Conservation (phyloP, 2,888 invertebrate species). For the Orthosia incerta region DNA sequence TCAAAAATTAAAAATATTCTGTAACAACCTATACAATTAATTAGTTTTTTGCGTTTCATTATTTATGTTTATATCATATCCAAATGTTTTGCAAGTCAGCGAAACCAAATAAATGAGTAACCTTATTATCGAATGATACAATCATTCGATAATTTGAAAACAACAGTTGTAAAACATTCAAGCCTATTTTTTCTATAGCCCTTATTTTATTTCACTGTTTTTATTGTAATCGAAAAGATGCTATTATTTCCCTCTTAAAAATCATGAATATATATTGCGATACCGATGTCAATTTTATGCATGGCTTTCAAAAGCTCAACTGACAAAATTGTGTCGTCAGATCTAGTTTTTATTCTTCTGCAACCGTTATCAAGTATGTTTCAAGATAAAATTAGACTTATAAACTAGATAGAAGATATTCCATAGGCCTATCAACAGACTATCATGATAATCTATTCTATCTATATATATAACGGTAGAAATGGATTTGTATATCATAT, state of each 20-base stretch:
- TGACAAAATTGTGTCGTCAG: no score
- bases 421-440: conserved; percentile 13
- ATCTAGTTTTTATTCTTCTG: no score
- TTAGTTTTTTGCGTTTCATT: conserved; percentile 31
- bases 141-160: not conserved
- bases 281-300: not conserved
- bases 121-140: conserved; percentile 4
- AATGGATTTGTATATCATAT: conserved; percentile 27
- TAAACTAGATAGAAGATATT: not conserved
- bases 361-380: no score
- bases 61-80: not conserved
- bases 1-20: no score
- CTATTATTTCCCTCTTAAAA: not conserved
- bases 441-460: conserved; percentile 4
- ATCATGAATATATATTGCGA: not conserved
- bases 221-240: no score
- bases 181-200: no score
- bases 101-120: not conserved
- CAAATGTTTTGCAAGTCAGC: conserved; percentile 7
- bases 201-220: not conserved
- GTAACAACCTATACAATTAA: not conserved
- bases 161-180: not conserved
- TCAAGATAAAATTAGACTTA: not conserved
- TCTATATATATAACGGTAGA: conserved; percentile 8
- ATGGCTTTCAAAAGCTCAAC: no score